These are phyloP conservation scores for Reticulitermes lucifugus DNA, from an alignment of 2,888 invertebrate genomes.

Conservation along the genomic window DNA sequence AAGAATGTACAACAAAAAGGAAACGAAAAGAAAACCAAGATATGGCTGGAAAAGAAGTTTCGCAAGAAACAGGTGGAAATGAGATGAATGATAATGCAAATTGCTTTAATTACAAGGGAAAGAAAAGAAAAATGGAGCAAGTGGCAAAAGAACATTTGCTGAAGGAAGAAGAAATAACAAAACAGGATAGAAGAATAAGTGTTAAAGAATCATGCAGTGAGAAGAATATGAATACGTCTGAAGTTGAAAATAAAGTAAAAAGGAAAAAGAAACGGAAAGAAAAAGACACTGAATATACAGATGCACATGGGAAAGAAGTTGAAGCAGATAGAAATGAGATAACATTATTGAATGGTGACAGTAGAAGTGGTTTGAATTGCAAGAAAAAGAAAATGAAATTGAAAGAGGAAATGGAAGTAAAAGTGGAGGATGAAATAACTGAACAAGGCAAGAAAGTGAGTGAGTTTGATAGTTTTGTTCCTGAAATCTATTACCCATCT, in stretches of 20 bases:
- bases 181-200: not conserved
- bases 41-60: not conserved
- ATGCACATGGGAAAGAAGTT: no score
- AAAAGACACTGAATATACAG: not conserved
- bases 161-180: not conserved
- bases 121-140: not conserved
- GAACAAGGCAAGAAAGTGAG: no score
- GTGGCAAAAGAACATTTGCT: not conserved
- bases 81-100: no score
- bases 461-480: no score
- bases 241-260: not conserved
- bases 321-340: no score
- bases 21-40: not conserved
- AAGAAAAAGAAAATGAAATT: no score
- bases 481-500: no score
- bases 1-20: not conserved
- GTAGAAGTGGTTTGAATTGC: no score
- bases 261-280: not conserved
- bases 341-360: no score
- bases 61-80: not conserved
- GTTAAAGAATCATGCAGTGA: not conserved
- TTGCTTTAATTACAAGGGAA: no score
- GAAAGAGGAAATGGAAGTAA: no score
- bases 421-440: no score
- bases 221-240: not conserved